A percentile compares a stretch with the other conserved stretches of the same genome.
Evolutionary conservation across 2,888 invertebrate genomes (phyloP).

Genomic region (Hyposoter dolosus): DNA sequence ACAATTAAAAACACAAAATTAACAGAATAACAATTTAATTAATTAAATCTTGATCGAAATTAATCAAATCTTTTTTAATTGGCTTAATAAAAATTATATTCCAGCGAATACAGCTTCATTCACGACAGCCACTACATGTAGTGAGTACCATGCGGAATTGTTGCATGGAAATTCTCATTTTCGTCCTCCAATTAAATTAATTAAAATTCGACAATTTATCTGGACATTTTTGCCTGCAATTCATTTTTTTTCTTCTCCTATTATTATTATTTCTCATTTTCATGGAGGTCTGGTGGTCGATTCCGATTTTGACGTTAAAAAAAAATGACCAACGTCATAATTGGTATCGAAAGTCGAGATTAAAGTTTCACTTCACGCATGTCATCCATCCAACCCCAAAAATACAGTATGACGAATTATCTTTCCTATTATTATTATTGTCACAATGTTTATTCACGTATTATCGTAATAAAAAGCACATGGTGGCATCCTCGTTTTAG

Average conservation of each 20-base stretch:
- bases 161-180: slow-evolving; percentile 66
- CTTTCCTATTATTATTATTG: slow-evolving; percentile 16
- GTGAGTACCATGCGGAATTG: slow-evolving; percentile 80
- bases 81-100: slow-evolving; percentile 73
- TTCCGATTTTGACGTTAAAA: background rate
- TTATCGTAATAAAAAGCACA: slow-evolving; percentile 8
- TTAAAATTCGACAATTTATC: background rate
- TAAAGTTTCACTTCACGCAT: slow-evolving; percentile 30
- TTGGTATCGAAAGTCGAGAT: slow-evolving; percentile 11
- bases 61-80: slow-evolving; percentile 42
- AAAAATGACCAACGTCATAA: background rate
- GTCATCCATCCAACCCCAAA: background rate
- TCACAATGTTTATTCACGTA: slow-evolving; percentile 22
- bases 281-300: background rate
- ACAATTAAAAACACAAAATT: background rate
- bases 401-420: slow-evolving; percentile 25
- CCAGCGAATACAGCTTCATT: slow-evolving; percentile 84
- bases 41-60: slow-evolving; percentile 13
- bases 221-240: background rate
- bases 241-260: background rate
- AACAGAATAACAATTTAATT: background rate
- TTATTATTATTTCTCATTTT: background rate
- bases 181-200: background rate
- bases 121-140: slow-evolving; percentile 85
- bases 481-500: slow-evolving; percentile 27